Evolutionary conservation across 2,797 vertebrate species (phyloP), one percentile per base, ranked within the genome.

Genomic region (Semotilus atromaculatus): DNA sequence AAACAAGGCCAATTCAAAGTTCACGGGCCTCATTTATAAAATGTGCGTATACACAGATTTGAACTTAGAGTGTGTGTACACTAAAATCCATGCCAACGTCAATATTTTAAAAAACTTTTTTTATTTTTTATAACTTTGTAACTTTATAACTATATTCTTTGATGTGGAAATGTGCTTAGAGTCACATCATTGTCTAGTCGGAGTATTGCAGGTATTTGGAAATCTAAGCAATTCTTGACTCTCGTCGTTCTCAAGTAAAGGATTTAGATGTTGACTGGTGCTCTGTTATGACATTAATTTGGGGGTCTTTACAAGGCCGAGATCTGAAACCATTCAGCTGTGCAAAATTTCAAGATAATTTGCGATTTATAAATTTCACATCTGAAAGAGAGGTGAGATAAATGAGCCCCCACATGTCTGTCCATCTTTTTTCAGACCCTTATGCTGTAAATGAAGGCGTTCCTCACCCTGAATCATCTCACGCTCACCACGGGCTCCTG

Each of bases 401-500:
- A 60, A 60, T 26, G 10, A 60, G 55, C 4, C 23, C 23, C 4
- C 23, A 26, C 3, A 31, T 31, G 14, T 31, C 60, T 66, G 13
- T 83, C 18, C 2, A 68, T 48, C 40, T 85, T 76, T 84, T 31
- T 67, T 55, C 68, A 91, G 88, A 38, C 19, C 67, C 73, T 64
- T 7, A 40, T 45, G 29, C 7, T 48, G 89, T 82, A 7, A 66
- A 84, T 1, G 16, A 73, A n/a, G 81, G 60, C 23, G 3, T 88
- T 43, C 84, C 92, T 34, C 11, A 10, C 55, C 66, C 81, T 67
- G 45, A 79, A 16, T n/a, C 11, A 21, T 11, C 82, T 64, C 29
- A 93, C 92, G 90, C 91, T 82, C 51, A 84, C 75, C 53, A 90
- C 0, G 87, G 89, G 5, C 88, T 83, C 34, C 89, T 96, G 11